Base-by-base conservation (phyloP, 1,140 invertebrate species). In the Musca vetustissima region DNA sequence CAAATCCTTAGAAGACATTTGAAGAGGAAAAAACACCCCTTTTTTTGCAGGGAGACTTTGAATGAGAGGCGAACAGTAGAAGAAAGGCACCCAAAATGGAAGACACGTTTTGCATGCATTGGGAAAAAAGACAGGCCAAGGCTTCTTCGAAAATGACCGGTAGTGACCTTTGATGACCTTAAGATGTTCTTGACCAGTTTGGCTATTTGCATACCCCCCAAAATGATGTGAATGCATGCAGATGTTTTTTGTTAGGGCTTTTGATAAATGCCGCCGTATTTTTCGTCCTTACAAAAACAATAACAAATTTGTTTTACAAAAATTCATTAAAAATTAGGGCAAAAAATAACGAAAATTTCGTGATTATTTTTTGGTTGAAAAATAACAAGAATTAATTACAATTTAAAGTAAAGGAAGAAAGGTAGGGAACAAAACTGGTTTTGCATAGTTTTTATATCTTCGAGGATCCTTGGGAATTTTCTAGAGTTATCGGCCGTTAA, bases 91-190 rank as follows among this genome's bases (percentile, higher is more conserved):
- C 57, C 57, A 61, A 61, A 61, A 61, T 22, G n/a, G 28, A 52
- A 52, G 9, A 52, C 17, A 19, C 17, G 21, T 19, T 19, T 19
- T n/a, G 22, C 25, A 22, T 59, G 22, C 55, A 14, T 3, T 13
- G 22, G 22, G 21, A 25, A 21, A 8, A 21, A 64, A 64, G 61
- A 64, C 43, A 59, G 25, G 25, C 36, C 8, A 64, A 21, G 14
- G n/a, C 43, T 65, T 66, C 22, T 57, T 24, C 32, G 52, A 57
- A 69, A 72, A 70, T 70, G 72, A 69, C 57, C 73, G 68, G 67
- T 59, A 66, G 15, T 79, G 77, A 79, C 77, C 77, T 73, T 14
- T 61, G 69, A 70, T 77, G 78, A 80, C 76, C 77, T 71, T 69
- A 64, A 69, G 61, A 69, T 65, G 43, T 57, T 61, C 25, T 68